Base-by-base conservation (phyloP, 2,888 invertebrate genomes). In the Philereme transversata region DNA sequence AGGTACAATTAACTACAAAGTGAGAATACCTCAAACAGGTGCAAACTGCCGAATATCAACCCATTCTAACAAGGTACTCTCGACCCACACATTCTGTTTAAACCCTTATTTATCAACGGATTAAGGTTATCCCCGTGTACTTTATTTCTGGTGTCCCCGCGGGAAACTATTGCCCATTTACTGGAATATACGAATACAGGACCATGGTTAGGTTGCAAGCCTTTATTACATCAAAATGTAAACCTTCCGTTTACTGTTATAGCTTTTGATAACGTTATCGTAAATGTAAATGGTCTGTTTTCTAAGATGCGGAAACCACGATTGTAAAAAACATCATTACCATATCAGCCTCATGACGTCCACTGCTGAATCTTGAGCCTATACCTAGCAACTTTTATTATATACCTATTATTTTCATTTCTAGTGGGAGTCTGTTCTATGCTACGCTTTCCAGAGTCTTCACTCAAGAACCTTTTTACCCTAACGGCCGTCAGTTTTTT, bases 61-160 rank as follows among this genome's bases (percentile, higher is more conserved):
- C 53, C 33, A 50, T 52, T 49, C 38, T 41, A 60, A 40, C 40
- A n/a, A 11, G 46, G 40, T 45, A 53, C 53, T 47, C 46, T 56
- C 61, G 46, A 69, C 67, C 65, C 72, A 70, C 72, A 70, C 66
- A 62, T 68, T 57, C 71, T 70, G 67, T 69, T 75, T 62, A 67
- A 63, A 76, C 82, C 81, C 77, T 75, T 80, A 85, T 87, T 80
- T 78, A 85, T 87, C 84, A 87, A 83, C 74, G 83, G 84, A 86
- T 85, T 84, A 86, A 82, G 75, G 81, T 80, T 79, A 86, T 84
- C 81, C 79, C 69, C 72, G 78, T 82, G 82, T 86, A 84, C 83
- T 83, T 86, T 86, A 86, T 84, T 86, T 84, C 83, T 84, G 86
- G 84, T 84, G 74, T 78, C 86, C 83, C 79, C 63, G 57, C 80